Base-by-base conservation (phyloP, 1,140 invertebrate species). In the Homarus americanus region DNA sequence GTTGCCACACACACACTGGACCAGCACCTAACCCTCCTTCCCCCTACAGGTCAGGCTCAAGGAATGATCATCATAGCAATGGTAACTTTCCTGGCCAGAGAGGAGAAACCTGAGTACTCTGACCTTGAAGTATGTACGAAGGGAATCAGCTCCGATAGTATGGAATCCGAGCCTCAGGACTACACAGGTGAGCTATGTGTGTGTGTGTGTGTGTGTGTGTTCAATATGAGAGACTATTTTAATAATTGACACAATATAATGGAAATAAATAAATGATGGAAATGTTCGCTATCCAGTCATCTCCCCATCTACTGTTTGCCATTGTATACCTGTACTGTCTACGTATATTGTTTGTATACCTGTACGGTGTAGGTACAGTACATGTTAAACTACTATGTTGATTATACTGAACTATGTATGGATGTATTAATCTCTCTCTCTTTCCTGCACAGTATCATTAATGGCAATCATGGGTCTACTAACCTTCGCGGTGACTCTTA, bases 1-100 rank as follows among this genome's bases (percentile, higher is more conserved):
- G n/a, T n/a, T n/a, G n/a, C n/a, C n/a, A n/a, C n/a, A n/a, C n/a
- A n/a, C n/a, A n/a, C n/a, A n/a, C n/a, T n/a, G n/a, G 15, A 7
- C 78, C n/a, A 24, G 0, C n/a, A n/a, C 28, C 17, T 44, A 44
- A 24, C 28, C n/a, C 17, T 36, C 53, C 15, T 40, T 12, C 36
- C 12, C 36, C 1, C 9, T 32, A 0, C 76, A 88, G 87, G 87
- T 41, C 87, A 88, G 63, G 28, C 44, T 5, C 87, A 82, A 28
- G 87, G 87, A 2, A 78, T 82, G 1, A 17, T 88, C 12, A 88
- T 88, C 87, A 88, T 88, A n/a, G 78, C 78, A 58, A 36, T 88
- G 78, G 78, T 82, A 2, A 49, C 76, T 15, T 20, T 73, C 0
- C 78, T 88, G 38, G 58, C 76, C n/a, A 58, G 63, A 15, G 76